A percentile compares a stretch with the other conserved stretches of the same genome.
Conservation (phyloP, 2,113 vertebrate species). For the Cyphomyrus discorhynchus region DNA sequence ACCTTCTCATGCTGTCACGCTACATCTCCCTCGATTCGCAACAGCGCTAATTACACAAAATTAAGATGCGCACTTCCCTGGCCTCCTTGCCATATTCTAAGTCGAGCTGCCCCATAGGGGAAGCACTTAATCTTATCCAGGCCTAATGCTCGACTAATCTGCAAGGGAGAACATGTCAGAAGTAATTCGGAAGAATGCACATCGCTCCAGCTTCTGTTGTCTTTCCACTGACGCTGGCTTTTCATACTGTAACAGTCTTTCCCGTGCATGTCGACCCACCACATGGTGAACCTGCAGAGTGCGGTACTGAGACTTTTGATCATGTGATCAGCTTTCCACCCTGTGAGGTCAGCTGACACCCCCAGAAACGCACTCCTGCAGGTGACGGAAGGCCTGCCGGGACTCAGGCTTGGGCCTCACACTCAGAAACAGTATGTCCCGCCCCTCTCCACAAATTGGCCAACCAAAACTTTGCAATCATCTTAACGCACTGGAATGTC, state of each 20-base stretch:
- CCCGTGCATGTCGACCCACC: background rate
- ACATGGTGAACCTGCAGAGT: background rate
- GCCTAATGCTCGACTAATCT: conserved; percentile 11
- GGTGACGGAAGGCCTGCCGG: background rate
- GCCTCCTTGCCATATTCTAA: background rate
- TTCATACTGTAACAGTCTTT: background rate
- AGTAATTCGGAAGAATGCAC: background rate
- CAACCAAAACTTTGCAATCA: background rate
- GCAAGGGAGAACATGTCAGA: background rate
- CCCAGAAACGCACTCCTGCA: background rate
- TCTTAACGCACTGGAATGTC: background rate
- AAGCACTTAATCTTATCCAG: conserved; percentile 10
- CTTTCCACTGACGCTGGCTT: background rate
- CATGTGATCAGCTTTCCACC: background rate
- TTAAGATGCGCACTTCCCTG: conserved; percentile 9
- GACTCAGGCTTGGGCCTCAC: background rate
- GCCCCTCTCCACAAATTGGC: background rate
- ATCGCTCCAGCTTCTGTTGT: background rate
- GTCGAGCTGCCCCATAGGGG: background rate
- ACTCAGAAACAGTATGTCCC: background rate
- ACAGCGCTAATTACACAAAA: conserved; percentile 19
- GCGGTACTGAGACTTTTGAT: background rate
- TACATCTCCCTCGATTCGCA: background rate
- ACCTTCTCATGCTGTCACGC: background rate
- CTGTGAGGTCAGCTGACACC: background rate